Conservation (phyloP, 2,888 invertebrate species). For the Aelia acuminata region DNA sequence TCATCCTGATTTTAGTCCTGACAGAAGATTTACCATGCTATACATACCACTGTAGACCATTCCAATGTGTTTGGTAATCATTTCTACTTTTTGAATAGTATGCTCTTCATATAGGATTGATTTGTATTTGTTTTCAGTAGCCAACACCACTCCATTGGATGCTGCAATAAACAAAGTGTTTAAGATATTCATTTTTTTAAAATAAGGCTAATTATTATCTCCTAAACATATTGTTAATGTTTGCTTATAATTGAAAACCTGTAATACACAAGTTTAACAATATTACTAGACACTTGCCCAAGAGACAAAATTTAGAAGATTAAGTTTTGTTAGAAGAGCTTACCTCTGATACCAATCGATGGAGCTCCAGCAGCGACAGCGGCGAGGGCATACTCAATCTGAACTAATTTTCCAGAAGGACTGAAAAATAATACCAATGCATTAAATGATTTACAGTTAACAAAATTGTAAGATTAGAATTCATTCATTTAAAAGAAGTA, state of each 20-base stretch:
- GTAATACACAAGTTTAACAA: too few species aligned
- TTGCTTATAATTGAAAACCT: too few species aligned
- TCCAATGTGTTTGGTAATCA: constrained; percentile 94
- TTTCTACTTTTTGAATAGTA: constrained; percentile 96
- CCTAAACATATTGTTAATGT: too few species aligned
- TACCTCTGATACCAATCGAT: constrained; percentile 98
- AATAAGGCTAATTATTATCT: background rate
- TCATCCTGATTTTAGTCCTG: too few species aligned
- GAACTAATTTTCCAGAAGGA: constrained; percentile 98
- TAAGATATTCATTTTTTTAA: constrained; percentile 54
- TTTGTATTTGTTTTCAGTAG: constrained; percentile 98
- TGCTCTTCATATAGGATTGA: constrained; percentile 97
- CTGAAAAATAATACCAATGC: too few species aligned
- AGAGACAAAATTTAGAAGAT: background rate
- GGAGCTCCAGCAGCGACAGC: constrained; percentile 99
- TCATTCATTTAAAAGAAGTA: too few species aligned
- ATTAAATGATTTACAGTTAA: too few species aligned
- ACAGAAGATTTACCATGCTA: background rate
- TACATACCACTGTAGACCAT: constrained; percentile 91
- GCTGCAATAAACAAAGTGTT: constrained; percentile 74
- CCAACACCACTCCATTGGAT: constrained; percentile 97
- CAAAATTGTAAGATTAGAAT: too few species aligned
- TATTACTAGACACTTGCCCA: too few species aligned
- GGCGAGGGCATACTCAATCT: constrained; percentile 99
- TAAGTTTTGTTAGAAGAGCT: constrained; percentile 56